Conservation (phyloP, 2,113 vertebrate species). For the Ptilonorhynchus violaceus region DNA sequence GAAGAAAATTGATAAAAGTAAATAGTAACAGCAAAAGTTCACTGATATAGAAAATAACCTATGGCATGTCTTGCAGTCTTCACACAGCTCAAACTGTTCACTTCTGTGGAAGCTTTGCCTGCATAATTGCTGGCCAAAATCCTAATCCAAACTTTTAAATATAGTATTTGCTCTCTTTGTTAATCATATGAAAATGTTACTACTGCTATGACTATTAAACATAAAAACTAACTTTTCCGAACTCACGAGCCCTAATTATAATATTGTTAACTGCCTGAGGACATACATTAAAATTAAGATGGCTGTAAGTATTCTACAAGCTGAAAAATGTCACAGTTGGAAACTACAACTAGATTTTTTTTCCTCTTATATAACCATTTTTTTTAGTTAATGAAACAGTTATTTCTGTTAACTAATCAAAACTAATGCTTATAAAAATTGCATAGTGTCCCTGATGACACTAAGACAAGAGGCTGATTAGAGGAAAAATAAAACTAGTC, state of each 20-base stretch:
- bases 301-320: background rate
- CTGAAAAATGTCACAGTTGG: background rate
- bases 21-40: background rate
- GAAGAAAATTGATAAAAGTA: background rate
- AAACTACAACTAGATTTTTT: background rate
- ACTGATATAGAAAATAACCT: background rate
- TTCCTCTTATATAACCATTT: background rate
- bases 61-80: background rate
- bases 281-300: background rate
- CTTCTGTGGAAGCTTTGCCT: background rate
- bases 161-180: background rate
- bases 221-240: background rate
- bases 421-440: conserved; percentile 16
- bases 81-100: background rate
- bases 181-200: background rate
- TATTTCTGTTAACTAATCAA: conserved; percentile 34
- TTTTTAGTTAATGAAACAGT: background rate
- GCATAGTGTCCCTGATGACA: background rate
- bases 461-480: background rate
- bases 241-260: background rate
- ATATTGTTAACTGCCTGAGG: background rate
- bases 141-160: background rate
- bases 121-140: background rate
- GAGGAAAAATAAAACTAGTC: background rate
- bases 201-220: background rate